Percentiles rank a stretch among this genome's conserved stretches.
These are phyloP conservation scores for Drosophila simulans DNA, from an alignment of 1,140 invertebrate species.

Conservation along the genomic window DNA sequence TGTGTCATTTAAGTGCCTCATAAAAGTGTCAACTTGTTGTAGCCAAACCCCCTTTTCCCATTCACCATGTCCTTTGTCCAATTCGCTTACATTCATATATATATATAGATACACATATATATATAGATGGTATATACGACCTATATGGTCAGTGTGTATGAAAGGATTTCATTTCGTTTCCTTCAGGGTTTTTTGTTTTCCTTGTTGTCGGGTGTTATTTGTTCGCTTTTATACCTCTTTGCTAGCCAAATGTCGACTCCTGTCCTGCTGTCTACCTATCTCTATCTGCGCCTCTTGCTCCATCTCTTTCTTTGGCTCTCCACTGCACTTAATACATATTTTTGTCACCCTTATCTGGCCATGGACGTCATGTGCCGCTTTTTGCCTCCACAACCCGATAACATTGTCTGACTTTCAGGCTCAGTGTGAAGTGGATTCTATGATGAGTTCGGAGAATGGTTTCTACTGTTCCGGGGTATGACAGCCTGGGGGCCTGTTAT, in stretches of 20 bases:
- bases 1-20: slow-evolving; percentile 81
- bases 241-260: slow-evolving; percentile 52
- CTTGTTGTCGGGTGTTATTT: slow-evolving; percentile 48
- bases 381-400: slow-evolving; percentile 47
- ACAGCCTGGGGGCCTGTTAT: slow-evolving; percentile 62
- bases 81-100: slow-evolving; percentile 20
- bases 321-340: slow-evolving; percentile 79
- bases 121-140: neutral
- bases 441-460: slow-evolving; percentile 40
- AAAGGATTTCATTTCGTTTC: slow-evolving; percentile 78
- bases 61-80: slow-evolving; percentile 36
- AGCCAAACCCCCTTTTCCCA: slow-evolving; percentile 18
- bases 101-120: slow-evolving; percentile 15
- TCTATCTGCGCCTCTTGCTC: slow-evolving; percentile 13
- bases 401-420: slow-evolving; percentile 65
- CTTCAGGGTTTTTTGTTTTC: slow-evolving; percentile 52
- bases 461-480: slow-evolving; percentile 19
- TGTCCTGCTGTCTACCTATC: slow-evolving; percentile 21
- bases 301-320: slow-evolving; percentile 32
- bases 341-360: slow-evolving; percentile 80
- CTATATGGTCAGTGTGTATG: slow-evolving; percentile 48
- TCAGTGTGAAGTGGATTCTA: slow-evolving; percentile 45
- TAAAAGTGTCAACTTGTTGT: slow-evolving; percentile 81
- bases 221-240: slow-evolving; percentile 72
- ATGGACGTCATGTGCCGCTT: slow-evolving; percentile 66